These are phyloP conservation scores for Hypothenemus hampei DNA, from an alignment of 1,140 invertebrate species.

Conservation along the genomic window DNA sequence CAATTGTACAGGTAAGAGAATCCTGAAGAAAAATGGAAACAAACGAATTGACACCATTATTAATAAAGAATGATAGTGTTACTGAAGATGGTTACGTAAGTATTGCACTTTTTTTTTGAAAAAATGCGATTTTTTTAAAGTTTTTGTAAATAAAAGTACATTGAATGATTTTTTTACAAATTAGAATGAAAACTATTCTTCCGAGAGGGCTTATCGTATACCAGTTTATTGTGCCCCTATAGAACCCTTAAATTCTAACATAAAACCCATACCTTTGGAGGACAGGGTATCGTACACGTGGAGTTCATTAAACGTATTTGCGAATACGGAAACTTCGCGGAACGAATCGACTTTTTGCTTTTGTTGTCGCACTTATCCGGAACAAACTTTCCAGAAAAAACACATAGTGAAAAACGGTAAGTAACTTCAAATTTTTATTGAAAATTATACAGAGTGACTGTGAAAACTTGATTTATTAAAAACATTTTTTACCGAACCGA, in stretches of 20 bases:
- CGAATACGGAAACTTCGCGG: constrained; percentile 12
- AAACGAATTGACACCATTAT: constrained; percentile 1
- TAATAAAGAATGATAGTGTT: constrained; percentile 10
- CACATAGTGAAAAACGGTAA: constrained; percentile 64
- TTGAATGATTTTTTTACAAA: not conserved
- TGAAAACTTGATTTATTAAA: too few relatives aligned
- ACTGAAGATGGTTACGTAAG: constrained; percentile 11
- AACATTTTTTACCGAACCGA: too few relatives aligned
- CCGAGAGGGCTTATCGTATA: constrained; percentile 1
- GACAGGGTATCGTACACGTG: constrained; percentile 64
- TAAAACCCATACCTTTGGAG: constrained; percentile 24
- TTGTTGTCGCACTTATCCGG: constrained; percentile 12
- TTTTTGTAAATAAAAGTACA: too few relatives aligned
- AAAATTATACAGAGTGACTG: too few relatives aligned
- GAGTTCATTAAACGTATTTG: constrained; percentile 65
- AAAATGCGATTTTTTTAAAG: not conserved
- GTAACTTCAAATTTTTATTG: not conserved
- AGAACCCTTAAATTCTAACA: not conserved
- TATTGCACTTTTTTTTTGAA: not conserved
- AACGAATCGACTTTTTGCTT: constrained; percentile 19
- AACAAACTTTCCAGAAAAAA: constrained; percentile 42
- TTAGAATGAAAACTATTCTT: constrained; percentile 13
- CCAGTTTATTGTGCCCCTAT: constrained; percentile 28
- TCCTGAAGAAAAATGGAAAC: not conserved
- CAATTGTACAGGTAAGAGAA: too few relatives aligned